Base-by-base conservation (phyloP, 2,797 vertebrate genomes). In the Falco columbarius region DNA sequence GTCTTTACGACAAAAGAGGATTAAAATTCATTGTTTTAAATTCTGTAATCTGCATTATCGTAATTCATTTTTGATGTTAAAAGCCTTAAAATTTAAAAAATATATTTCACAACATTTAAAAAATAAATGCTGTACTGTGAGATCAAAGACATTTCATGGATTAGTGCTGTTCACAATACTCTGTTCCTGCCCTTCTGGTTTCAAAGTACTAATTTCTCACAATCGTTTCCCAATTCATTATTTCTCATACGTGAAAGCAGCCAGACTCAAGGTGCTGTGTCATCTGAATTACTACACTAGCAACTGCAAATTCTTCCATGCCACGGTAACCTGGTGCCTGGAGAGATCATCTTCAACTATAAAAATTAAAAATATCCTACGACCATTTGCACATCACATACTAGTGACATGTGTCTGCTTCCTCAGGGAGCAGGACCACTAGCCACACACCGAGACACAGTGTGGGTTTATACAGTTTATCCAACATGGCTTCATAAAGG, bases 241-340 rank as follows among this genome's bases (percentile, higher is more conserved):
- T 86, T 56, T 68, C 49, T 58, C 29, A 27, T 3, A 19, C 0
- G 0, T 16, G 16, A 40, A 75, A 2, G 5, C 38, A 76, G 46
- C 27, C 42, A 52, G 29, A 73, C 56, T 81, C 36, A 38, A 16
- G 36, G 26, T 14, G 26, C 34, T 44, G 9, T 8, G 22, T 24
- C 30, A 71, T 26, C 51, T 27, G 38, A 75, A 75, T 42, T 27
- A 73, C 56, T 26, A 16, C 36, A 29, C 10, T 7, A 59, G 52
- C 38, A 30, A 5, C 16, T 51, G 40, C 3, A 2, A 20, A 32
- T n/a, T 58, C 56, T 56, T 34, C 22, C 4, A 36, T 14, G 34
- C 16, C 49, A 36, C 8, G 3, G 22, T 20, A 68, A n/a, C 8
- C 40, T 61, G 47, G 29, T 62, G 10, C 30, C 42, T 70, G 10